These are phyloP conservation scores for Aeoliscus strigatus DNA, from an alignment of 2,797 vertebrate species.

Conservation along the genomic window DNA sequence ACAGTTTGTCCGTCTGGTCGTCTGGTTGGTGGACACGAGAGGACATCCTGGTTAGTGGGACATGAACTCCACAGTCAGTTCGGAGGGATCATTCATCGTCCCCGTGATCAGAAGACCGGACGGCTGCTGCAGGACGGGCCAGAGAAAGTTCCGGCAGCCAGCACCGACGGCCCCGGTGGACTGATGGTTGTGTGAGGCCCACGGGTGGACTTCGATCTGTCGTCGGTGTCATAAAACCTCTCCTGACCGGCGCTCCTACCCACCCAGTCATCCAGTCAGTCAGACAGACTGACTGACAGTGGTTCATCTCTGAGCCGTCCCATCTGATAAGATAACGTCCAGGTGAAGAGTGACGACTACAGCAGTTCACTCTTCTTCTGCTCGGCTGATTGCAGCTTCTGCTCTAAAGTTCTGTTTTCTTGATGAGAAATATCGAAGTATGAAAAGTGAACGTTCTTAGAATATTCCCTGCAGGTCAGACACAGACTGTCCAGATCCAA, in stretches of 20 bases:
- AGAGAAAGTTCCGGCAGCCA: constrained; percentile 39
- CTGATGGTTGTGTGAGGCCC: constrained; percentile 63
- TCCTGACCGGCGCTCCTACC: constrained; percentile 76
- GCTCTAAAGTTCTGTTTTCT: too few species aligned
- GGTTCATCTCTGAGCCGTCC: constrained; percentile 24
- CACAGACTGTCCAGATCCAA: too few species aligned
- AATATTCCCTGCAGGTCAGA: too few species aligned
- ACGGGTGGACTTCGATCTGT: constrained; percentile 71
- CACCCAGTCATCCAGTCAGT: constrained; percentile 31
- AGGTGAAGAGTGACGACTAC: constrained; percentile 9
- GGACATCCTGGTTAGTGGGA: constrained; percentile 60
- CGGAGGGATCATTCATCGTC: constrained; percentile 47
- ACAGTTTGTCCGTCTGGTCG: constrained; percentile 35
- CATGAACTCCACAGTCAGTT: constrained; percentile 31
- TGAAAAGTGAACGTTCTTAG: too few species aligned
- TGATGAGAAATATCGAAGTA: too few species aligned
- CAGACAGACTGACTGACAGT: constrained; percentile 13
- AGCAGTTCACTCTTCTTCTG: constrained; percentile 6
- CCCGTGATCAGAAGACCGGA: constrained; percentile 36
- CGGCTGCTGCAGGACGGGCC: constrained; percentile 35
- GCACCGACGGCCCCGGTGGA: constrained; percentile 49
- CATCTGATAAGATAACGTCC: constrained; percentile 55
- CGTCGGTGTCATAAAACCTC: constrained; percentile 72
- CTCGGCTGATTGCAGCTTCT: too few species aligned
- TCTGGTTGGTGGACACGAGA: constrained; percentile 26